Evolutionary conservation across 30 jellyfish, hydroid and myxozoan species (phyloP).

Genomic region (Hydra vulgaris): DNA sequence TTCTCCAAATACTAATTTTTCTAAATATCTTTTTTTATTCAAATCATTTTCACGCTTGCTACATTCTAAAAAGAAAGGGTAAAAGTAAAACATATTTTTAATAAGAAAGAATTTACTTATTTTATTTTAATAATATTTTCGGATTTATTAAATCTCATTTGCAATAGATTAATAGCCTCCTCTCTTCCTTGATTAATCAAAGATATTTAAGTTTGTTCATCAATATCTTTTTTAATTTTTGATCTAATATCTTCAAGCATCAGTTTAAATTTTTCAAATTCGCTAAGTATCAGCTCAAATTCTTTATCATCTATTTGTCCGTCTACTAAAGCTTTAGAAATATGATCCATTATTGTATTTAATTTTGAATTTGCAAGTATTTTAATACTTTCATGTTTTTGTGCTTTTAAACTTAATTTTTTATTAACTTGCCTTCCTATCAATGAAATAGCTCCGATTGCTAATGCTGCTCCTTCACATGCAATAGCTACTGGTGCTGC

Average conservation of each 20-base stretch:
- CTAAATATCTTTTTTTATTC: no score
- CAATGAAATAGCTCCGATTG: not conserved
- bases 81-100: no score
- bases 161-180: not conserved
- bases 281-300: not conserved
- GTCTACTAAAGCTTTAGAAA: not conserved
- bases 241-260: not conserved
- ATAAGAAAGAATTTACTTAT: no score
- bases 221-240: not conserved
- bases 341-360: not conserved
- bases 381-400: not conserved
- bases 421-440: not conserved
- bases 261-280: not conserved
- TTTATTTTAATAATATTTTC: no score
- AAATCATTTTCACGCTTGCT: no score
- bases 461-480: not conserved
- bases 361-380: slow-evolving; percentile 7
- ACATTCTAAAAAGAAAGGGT: no score
- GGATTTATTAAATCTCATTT: not conserved
- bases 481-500: not conserved
- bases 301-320: not conserved
- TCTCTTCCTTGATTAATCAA: not conserved
- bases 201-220: not conserved
- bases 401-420: slow-evolving; percentile 1
- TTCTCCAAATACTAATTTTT: no score